Percentiles rank a stretch among this genome's conserved stretches.
Conservation (phyloP, 2,888 invertebrate species). For the Apotomis betuletana region DNA sequence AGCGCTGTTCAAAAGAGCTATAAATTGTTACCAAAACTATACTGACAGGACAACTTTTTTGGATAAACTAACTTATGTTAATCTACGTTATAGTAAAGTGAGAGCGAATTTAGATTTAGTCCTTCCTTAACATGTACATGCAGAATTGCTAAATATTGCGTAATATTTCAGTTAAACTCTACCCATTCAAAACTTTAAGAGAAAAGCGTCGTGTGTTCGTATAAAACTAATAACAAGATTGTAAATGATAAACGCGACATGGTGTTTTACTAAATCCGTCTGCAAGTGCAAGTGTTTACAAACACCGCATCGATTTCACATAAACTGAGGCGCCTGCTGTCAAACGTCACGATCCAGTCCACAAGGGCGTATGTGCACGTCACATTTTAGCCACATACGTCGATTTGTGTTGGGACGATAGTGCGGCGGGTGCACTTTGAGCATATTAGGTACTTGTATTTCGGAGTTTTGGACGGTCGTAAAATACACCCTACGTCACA, state of each 20-base stretch:
- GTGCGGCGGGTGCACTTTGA: slow-evolving; percentile 29
- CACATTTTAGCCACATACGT: not conserved
- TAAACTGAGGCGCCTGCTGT: slow-evolving; percentile 61
- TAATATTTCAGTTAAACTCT: not conserved
- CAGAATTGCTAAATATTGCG: not conserved
- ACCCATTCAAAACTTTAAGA: no score
- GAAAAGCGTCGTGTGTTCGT: not conserved
- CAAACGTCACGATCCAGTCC: not conserved
- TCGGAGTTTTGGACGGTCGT: slow-evolving; percentile 8
- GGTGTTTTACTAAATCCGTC: slow-evolving; percentile 17
- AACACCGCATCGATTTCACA: slow-evolving; percentile 83
- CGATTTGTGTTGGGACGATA: slow-evolving; percentile 3
- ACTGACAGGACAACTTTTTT: not conserved
- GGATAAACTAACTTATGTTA: no score
- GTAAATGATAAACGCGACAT: not conserved
- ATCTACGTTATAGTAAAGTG: no score
- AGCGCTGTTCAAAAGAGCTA: slow-evolving; percentile 15
- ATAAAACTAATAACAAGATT: not conserved
- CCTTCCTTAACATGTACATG: no score
- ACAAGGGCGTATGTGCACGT: not conserved
- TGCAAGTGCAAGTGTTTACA: slow-evolving; percentile 75
- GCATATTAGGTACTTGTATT: slow-evolving; percentile 14
- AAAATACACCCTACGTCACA: slow-evolving; percentile 14
- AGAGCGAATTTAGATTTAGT: no score
- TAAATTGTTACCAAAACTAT: not conserved